phyloP scores from a whole-genome alignment of 2,888 invertebrate species.

The Horisme vitalbata region DNA sequence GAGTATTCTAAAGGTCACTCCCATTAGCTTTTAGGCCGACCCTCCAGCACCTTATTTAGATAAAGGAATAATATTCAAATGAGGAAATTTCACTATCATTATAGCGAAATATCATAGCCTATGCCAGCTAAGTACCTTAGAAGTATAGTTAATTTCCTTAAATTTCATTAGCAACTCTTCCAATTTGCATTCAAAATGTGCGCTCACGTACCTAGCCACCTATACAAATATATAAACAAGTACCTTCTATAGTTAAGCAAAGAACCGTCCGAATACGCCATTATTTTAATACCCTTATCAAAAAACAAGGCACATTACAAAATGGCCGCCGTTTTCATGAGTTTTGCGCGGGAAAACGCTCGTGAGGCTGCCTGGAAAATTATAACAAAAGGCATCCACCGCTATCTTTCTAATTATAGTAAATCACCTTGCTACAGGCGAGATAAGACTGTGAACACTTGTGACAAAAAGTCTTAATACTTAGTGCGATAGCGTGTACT shows the following conservation, averaged over 20 bases:
- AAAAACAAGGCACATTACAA: conserved; percentile 83
- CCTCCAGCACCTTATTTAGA: conserved; percentile 35
- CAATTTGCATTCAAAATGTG: conserved; percentile 76
- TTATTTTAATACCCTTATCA: conserved; percentile 83
- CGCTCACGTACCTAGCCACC: conserved; percentile 71
- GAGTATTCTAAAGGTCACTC: conserved; percentile 19
- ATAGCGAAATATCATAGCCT: conserved; percentile 32
- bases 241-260: conserved; percentile 56
- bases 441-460: conserved; percentile 73
- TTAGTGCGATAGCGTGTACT: conserved; percentile 45
- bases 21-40: conserved; percentile 26
- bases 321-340: conserved; percentile 80
- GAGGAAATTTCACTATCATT: conserved; percentile 37
- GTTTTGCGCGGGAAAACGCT: conserved; percentile 77
- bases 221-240: conserved; percentile 63
- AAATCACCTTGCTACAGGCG: conserved; percentile 81
- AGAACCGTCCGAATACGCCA: conserved; percentile 71
- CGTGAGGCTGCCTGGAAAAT: conserved; percentile 80
- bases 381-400: conserved; percentile 83
- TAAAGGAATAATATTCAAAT: conserved; percentile 40
- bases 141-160: conserved; percentile 52
- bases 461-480: conserved; percentile 64
- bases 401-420: conserved; percentile 84
- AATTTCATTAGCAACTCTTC: conserved; percentile 72
- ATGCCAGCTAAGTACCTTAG: conserved; percentile 38